Base-by-base conservation (phyloP, 2,797 vertebrate genomes). In the Coendou prehensilis region DNA sequence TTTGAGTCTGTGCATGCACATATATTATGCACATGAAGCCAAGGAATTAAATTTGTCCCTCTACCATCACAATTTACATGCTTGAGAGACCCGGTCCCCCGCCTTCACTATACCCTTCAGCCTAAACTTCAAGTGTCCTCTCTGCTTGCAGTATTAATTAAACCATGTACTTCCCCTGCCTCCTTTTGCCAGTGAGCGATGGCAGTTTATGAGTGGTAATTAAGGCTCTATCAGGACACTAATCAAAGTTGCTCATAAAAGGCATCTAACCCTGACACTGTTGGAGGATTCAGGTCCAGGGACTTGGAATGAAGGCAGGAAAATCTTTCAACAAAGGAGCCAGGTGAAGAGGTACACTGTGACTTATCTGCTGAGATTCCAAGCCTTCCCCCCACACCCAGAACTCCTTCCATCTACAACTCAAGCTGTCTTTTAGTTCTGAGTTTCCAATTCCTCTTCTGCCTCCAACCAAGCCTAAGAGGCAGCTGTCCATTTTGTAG, bases 191-290 rank as follows among this genome's bases (percentile, higher is more conserved):
- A 22, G 71, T 41, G 73, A 52, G 67, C 0, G 64, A 37, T 11
- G 22, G 78, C 20, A 90, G 75, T 83, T 90, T 91, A 91, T 76
- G 84, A 89, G 78, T 50, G 63, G 54, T 71, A 85, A 86, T 71
- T 80, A 97, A 96, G 23, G 57, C 67, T 90, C 89, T 80, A 59
- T 85, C 56, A 90, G 94, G 75, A 91, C 47, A 64, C 93, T 78
- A 71, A 94, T 86, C 89, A 89, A 95, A 86, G 45, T 37, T 63
- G 63, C 61, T 76, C 90, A 93, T 88, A 84, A 96, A 92, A 96
- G 47, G 78, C 75, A 86, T 50, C 63, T 87, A 86, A 78, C 73
- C 67, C 69, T 93, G 92, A 91, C 33, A 63, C 37, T 75, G 5
- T 1, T 78, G 50, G 87, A 94, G 69, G 57, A 86, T 52, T 10